Base-by-base conservation (phyloP, 2,888 invertebrate species). In the Labia minor region DNA sequence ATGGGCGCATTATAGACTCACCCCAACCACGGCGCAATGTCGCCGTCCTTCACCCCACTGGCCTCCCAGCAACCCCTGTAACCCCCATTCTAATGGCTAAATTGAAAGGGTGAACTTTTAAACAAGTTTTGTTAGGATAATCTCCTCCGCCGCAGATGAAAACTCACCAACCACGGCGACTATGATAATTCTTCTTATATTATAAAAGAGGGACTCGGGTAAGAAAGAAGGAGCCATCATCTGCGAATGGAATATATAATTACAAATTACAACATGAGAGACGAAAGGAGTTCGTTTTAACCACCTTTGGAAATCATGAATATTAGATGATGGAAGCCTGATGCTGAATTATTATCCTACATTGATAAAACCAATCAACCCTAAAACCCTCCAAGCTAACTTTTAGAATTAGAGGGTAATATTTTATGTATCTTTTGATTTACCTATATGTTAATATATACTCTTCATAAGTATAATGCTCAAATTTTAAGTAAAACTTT, bases 21-120 rank as follows among this genome's bases (percentile, higher is more conserved):
- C 16, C 49, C 49, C 49, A 4, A 3, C n/a, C n/a, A n/a, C n/a
- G n/a, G n/a, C n/a, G n/a, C n/a, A 33, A 8, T 11, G 49, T 10
- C 49, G 49, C 16, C 16, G 49, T 49, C 49, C 26, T 26, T 26
- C 26, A 26, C 8, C 8, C 26, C 26, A n/a, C 49, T 11, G n/a
- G 49, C 49, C 16, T 10, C 49, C 26, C 26, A 26, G n/a, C n/a
- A 49, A 4, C 49, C 49, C 16, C 49, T 14, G 14, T 16, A 49
- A n/a, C 49, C 49, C 49, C 49, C 16, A n/a, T 49, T n/a, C 49
- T 49, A 49, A 49, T 49, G 49, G 49, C 49, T 49, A 49, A 49
- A 49, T 49, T 49, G 49, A 49, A 49, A 49, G 49, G 49, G 49
- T 49, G 49, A 49, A 49, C 49, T 49, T 49, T 49, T 49, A 49